phyloP scores from a whole-genome alignment of 2,113 vertebrate genomes.

The Bubalus kerabau region DNA sequence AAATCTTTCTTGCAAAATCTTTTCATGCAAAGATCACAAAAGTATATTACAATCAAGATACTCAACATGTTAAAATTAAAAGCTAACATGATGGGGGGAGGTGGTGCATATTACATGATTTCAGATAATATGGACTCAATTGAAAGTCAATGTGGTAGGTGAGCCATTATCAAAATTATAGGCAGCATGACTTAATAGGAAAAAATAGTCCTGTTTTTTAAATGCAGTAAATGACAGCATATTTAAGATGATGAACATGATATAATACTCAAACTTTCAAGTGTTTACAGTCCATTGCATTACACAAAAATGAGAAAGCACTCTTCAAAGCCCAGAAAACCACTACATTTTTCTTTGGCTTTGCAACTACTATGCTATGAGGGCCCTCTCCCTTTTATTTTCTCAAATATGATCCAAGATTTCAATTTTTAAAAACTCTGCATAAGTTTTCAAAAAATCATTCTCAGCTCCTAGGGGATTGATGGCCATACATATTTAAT shows the following conservation, averaged over 20 bases:
- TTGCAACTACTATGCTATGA: slow-evolving; percentile 3
- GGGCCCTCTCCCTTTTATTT: slow-evolving; percentile 23
- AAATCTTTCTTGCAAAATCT: neutral
- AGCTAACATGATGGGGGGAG: neutral
- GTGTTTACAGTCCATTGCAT: slow-evolving; percentile 10
- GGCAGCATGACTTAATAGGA: neutral
- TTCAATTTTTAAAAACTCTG: slow-evolving; percentile 6
- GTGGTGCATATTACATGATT: neutral
- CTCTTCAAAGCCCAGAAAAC: neutral
- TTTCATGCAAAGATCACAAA: slow-evolving; percentile 29
- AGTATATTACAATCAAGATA: slow-evolving; percentile 12
- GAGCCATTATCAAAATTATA: slow-evolving; percentile 31
- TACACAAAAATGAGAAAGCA: slow-evolving; percentile 40
- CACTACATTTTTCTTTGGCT: neutral
- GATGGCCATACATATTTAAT: slow-evolving; percentile 16
- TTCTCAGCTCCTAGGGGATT: neutral
- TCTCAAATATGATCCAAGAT: slow-evolving; percentile 4
- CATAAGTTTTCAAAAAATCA: slow-evolving; percentile 37
- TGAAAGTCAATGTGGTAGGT: slow-evolving; percentile 19
- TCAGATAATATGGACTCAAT: neutral
- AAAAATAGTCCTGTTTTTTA: slow-evolving; percentile 9
- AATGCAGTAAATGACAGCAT: slow-evolving; percentile 8
- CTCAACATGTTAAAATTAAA: slow-evolving; percentile 16
- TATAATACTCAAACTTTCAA: slow-evolving; percentile 5
- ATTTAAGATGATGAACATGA: slow-evolving; percentile 11